A percentile compares a stretch with the other conserved stretches of the same genome.
These are phyloP conservation scores for Diadegma fenestrale DNA, from an alignment of 2,888 invertebrate species.

Conservation along the genomic window DNA sequence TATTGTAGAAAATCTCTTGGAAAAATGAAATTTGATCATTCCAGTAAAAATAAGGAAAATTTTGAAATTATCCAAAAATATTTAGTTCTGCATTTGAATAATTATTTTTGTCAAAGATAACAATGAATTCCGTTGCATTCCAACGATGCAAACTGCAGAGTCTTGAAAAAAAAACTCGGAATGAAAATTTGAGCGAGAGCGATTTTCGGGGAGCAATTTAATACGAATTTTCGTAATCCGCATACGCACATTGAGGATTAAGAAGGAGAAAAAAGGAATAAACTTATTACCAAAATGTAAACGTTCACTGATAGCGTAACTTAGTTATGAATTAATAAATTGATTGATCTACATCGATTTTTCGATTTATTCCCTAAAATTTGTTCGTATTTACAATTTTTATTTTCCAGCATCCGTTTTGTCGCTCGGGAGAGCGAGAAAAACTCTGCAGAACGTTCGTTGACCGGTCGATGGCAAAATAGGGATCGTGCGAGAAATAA, in stretches of 20 bases:
- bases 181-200: conserved; percentile 31
- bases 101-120: too few species aligned
- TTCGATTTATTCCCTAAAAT: background rate
- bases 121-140: too few species aligned
- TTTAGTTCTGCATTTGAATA: too few species aligned
- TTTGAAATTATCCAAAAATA: too few species aligned
- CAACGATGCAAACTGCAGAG: too few species aligned
- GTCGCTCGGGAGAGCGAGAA: background rate
- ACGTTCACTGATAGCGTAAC: conserved; percentile 64
- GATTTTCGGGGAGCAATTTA: conserved; percentile 47
- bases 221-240: conserved; percentile 52
- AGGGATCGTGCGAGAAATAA: background rate
- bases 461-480: background rate
- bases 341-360: conserved; percentile 65
- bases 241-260: conserved; percentile 60
- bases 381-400: background rate
- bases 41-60: too few species aligned
- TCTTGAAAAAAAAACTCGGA: too few species aligned
- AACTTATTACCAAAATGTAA: conserved; percentile 66
- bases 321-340: conserved; percentile 70
- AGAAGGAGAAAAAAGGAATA: conserved; percentile 23
- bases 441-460: background rate
- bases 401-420: too few species aligned
- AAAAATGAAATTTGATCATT: too few species aligned
- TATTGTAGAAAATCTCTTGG: too few species aligned